Percentiles rank a stretch among this genome's conserved stretches.
Conservation (phyloP, 2,797 vertebrate genomes). For the Thripadectes ignobilis region DNA sequence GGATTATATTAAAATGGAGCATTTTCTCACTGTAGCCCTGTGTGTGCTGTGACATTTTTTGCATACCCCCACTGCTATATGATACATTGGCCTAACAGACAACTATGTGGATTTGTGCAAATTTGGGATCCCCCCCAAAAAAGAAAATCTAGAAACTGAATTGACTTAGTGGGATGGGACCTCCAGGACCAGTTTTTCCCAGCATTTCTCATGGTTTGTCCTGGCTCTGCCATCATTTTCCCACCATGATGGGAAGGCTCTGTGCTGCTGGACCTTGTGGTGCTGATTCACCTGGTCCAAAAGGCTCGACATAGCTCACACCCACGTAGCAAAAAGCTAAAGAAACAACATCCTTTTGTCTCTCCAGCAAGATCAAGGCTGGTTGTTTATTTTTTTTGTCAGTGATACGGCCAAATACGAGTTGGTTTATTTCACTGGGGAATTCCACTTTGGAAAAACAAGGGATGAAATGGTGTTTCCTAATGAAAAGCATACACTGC, state of each 20-base stretch:
- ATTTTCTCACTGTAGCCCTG: not conserved
- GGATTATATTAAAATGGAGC: not conserved
- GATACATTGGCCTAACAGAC: not conserved
- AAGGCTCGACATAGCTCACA: not conserved
- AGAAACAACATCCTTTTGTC: not conserved
- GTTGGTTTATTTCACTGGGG: not conserved
- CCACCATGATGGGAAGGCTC: not conserved
- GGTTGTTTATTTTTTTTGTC: not conserved
- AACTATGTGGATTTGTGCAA: not conserved
- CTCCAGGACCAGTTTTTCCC: not conserved
- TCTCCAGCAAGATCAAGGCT: not conserved
- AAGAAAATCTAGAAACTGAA: not conserved
- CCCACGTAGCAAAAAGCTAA: not conserved
- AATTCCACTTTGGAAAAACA: not conserved
- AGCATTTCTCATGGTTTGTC: fast-evolving
- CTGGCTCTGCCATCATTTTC: not conserved
- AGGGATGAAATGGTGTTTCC: not conserved
- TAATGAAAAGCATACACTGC: conserved; percentile 47
- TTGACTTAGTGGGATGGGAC: not conserved
- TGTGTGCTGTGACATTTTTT: not conserved
- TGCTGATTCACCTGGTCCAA: not conserved
- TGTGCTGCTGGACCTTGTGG: not conserved
- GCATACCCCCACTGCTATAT: not conserved
- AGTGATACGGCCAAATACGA: fast-evolving
- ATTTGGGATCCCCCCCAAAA: not conserved